phyloP scores from a whole-genome alignment of 2,888 invertebrate species.

The Mythimna loreyi region DNA sequence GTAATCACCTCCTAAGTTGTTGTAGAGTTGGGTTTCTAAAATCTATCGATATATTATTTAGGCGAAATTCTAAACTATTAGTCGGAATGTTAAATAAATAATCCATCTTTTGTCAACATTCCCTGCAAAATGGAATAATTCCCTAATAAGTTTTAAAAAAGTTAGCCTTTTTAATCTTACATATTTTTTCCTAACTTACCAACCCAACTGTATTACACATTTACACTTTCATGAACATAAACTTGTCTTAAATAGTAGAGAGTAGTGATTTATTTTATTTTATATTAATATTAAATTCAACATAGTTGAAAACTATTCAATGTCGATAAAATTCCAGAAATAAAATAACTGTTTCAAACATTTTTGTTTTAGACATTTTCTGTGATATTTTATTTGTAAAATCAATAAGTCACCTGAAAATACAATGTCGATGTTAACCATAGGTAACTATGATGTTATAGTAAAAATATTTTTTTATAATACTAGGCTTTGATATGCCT shows the following conservation, averaged over 20 bases:
- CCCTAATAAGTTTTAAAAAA: too few species aligned
- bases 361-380: constrained; percentile 7
- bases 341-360: not conserved
- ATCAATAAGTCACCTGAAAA: constrained; percentile 18
- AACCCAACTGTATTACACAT: not conserved
- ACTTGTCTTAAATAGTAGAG: too few species aligned
- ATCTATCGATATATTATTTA: not conserved
- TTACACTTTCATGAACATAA: not conserved
- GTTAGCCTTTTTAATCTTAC: not conserved
- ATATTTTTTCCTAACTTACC: not conserved
- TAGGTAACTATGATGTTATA: constrained; percentile 5
- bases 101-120: not conserved
- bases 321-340: constrained; percentile 4
- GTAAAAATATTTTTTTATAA: constrained; percentile 1
- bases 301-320: not conserved
- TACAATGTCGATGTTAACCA: not conserved
- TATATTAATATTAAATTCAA: constrained; percentile 14
- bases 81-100: not conserved
- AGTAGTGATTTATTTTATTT: constrained; percentile 8
- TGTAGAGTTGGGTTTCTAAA: not conserved
- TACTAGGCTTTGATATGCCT: not conserved
- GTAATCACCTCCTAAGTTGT: not conserved
- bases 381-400: constrained; percentile 51
- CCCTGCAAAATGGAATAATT: too few species aligned
- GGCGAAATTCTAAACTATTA: too few species aligned